Evolutionary conservation across 2,888 invertebrate genomes (phyloP), one percentile per base, ranked within the genome.

Genomic region (Stictocephala bisonia): DNA sequence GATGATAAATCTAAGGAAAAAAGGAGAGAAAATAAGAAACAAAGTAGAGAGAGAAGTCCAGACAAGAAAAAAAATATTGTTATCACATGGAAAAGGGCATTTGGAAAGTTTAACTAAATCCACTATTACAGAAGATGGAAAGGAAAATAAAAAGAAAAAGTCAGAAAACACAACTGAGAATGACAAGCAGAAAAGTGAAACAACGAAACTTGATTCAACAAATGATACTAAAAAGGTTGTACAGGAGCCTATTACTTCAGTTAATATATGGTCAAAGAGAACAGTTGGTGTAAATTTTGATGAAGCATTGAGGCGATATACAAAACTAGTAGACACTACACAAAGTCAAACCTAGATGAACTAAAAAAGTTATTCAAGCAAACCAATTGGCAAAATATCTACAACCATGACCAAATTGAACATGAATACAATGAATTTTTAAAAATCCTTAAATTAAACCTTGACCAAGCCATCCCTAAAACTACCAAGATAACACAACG

Each of bases 231-330:
- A 24, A 60, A 69, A 73, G 51, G 26, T 29, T 13, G 68, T 58
- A 51, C 29, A 20, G 31, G 64, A 72, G 35, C 35, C 51, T 20
- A 73, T 60, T 75, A 60, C 79, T 79, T 50, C 80, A 81, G 18
- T 80, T 80, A 72, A 77, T 81, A 90, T 95, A 80, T 95, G 94
- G 93, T 89, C 90, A 80, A 95, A 95, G 81, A 87, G 95, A 79
- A 95, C 95, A 27, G 90, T 95, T 15, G 95, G 93, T 6, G 88
- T 87, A 64, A 87, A 89, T 1, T 93, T 91, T 83, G 91, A 92
- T 73, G 90, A 89, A 72, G 94, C 95, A 11, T 35, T 35, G 35
- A 35, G 11, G 35, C 35, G 9, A 35, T 35, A 11, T 35, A n/a
- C n/a, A n/a, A n/a, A n/a, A n/a, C n/a, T n/a, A n/a, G n/a, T n/a